Conservation (phyloP, 2,113 vertebrate species). For the Rhagologus leucostigma region DNA sequence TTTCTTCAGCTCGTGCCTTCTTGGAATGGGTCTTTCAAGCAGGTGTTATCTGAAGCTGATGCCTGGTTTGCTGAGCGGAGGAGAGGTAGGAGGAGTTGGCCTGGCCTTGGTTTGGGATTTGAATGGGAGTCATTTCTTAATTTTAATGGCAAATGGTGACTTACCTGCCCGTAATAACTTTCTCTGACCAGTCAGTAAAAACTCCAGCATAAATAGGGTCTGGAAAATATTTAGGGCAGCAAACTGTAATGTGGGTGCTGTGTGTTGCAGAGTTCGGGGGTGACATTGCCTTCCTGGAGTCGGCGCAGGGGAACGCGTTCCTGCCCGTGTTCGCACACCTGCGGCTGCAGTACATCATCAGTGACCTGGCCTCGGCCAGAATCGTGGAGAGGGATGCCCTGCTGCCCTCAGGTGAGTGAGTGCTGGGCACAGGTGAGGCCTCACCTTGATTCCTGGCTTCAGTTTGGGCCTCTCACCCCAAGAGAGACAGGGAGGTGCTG, state of each 20-base stretch:
- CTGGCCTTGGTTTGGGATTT: not conserved
- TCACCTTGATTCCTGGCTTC: rapidly evolving
- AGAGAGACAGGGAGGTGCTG: not conserved
- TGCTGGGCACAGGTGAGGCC: not conserved
- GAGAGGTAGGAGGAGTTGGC: constrained; percentile 69
- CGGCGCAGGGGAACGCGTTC: constrained; percentile 81
- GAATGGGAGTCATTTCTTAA: rapidly evolving
- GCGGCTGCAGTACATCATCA: constrained; percentile 93
- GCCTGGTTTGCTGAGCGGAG: constrained; percentile 89
- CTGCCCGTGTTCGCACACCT: constrained; percentile 82
- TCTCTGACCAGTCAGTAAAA: not conserved
- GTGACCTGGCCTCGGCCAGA: constrained; percentile 90
- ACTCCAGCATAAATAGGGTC: not conserved
- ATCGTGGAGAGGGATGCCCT: constrained; percentile 91
- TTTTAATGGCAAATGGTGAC: not conserved
- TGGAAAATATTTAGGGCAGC: not conserved
- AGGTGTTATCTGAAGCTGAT: constrained; percentile 89
- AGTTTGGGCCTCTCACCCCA: not conserved
- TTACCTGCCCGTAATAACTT: not conserved
- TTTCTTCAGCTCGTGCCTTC: constrained; percentile 92
- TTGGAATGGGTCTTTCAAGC: constrained; percentile 92
- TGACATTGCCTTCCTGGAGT: constrained; percentile 81
- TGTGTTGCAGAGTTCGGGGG: constrained; percentile 77
- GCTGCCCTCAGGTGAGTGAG: constrained; percentile 82
- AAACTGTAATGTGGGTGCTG: not conserved